A percentile compares a stretch with the other conserved stretches of the same genome.
phyloP scores from a whole-genome alignment of 2,797 vertebrate genomes.

The Enteromius paludinosus region DNA sequence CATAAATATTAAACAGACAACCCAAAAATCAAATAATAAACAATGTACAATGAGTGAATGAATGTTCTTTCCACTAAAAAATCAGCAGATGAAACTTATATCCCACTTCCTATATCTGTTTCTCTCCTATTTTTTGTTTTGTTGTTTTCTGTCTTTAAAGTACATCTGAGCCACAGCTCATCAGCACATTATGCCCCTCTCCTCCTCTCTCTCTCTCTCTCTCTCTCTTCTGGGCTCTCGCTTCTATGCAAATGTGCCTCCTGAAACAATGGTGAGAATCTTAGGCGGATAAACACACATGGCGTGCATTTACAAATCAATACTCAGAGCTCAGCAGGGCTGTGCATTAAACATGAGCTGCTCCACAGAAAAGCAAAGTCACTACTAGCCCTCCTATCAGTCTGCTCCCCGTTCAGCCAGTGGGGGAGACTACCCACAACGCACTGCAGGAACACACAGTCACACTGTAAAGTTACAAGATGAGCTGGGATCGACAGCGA shows the following conservation, averaged over 20 bases:
- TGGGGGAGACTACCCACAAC: conserved; percentile 29
- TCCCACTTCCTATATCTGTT: conserved; percentile 1
- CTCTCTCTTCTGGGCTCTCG: conserved; percentile 11
- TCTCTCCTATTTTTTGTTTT: not conserved
- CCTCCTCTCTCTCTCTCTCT: not conserved
- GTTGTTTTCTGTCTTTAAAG: not conserved
- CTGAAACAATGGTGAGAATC: conserved; percentile 61
- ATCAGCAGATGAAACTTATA: not conserved
- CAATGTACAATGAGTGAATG: not conserved
- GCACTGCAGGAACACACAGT: not conserved
- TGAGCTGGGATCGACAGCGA: not conserved
- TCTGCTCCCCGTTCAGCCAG: conserved; percentile 19
- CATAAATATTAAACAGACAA: conserved; percentile 1
- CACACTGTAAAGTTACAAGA: not conserved
- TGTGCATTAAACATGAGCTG: conserved; percentile 64
- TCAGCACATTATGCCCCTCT: not conserved
- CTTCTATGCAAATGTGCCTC: conserved; percentile 58
- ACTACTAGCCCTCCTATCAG: conserved; percentile 35
- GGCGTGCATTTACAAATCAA: conserved; percentile 69
- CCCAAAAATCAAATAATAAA: not conserved
- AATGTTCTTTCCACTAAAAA: not conserved
- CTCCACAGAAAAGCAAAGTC: conserved; percentile 41
- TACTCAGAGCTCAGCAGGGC: conserved; percentile 57
- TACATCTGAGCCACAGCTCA: conserved; percentile 42
- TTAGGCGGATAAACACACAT: conserved; percentile 59